Percentiles rank a stretch among this genome's conserved stretches.
These are phyloP conservation scores for Aphelenchoides avenae DNA, from an alignment of 1,140 invertebrate genomes.

Conservation along the genomic window DNA sequence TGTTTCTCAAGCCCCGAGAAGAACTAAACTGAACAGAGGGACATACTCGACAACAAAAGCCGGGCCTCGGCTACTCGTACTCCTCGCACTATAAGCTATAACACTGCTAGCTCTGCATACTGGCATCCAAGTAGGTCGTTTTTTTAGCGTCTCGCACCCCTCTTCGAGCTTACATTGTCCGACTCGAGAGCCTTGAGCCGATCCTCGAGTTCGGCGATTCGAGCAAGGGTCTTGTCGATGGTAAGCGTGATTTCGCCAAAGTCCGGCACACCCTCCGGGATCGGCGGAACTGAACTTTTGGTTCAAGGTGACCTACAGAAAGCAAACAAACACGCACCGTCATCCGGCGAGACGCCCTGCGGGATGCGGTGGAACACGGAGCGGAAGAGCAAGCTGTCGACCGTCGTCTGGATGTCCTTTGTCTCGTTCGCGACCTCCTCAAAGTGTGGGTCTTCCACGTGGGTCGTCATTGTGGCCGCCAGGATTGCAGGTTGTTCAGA, in stretches of 20 bases:
- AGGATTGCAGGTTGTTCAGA: too few species aligned
- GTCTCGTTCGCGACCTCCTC: background rate
- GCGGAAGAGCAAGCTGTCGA: slow-evolving; percentile 23
- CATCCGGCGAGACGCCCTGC: slow-evolving; percentile 12
- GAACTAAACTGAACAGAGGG: too few species aligned
- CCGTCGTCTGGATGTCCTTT: slow-evolving; percentile 12
- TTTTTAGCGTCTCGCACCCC: too few species aligned
- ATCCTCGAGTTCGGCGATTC: slow-evolving; percentile 16
- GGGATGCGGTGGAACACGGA: slow-evolving; percentile 24
- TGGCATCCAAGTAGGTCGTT: too few species aligned
- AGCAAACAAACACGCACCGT: slow-evolving; percentile 1
- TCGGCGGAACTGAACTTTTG: slow-evolving; percentile 19
- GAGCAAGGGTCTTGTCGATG: slow-evolving; percentile 18
- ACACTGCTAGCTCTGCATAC: too few species aligned
- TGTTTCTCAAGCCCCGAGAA: too few species aligned
- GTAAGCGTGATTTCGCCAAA: slow-evolving; percentile 12
- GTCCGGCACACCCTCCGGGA: slow-evolving; percentile 17
- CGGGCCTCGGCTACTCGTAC: too few species aligned
- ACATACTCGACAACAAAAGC: too few species aligned
- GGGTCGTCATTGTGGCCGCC: too few species aligned
- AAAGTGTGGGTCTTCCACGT: background rate
- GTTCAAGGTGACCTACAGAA: background rate
- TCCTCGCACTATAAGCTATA: too few species aligned
- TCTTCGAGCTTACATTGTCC: too few species aligned
- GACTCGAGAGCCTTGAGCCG: too few species aligned